A percentile compares a stretch with the other conserved stretches of the same genome.
Conservation (phyloP, 2,113 vertebrate genomes). For the Panurus biarmicus region DNA sequence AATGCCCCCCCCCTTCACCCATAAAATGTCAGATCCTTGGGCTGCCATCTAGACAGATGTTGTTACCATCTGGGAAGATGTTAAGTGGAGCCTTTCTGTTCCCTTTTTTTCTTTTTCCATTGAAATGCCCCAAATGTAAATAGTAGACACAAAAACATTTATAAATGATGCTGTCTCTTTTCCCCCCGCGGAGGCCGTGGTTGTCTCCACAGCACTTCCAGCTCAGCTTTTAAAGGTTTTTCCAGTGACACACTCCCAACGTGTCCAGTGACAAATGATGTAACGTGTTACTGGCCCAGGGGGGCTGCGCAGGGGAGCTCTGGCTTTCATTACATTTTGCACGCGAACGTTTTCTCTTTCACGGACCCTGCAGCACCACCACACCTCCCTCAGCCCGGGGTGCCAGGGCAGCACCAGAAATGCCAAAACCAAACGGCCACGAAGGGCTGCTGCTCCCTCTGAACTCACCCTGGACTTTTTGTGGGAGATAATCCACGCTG, state of each 20-base stretch:
- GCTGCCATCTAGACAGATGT: slow-evolving; percentile 42
- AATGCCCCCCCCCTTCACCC: neutral
- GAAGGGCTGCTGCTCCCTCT: neutral
- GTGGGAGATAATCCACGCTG: neutral
- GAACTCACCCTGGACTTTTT: neutral
- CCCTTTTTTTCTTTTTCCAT: neutral
- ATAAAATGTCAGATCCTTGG: neutral
- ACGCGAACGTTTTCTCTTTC: neutral
- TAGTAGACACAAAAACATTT: slow-evolving; percentile 68
- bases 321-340: neutral
- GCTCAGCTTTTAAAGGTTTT: slow-evolving; percentile 43
- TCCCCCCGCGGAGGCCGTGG: slow-evolving; percentile 20
- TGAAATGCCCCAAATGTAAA: slow-evolving; percentile 65
- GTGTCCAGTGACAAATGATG: slow-evolving; percentile 62
- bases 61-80: slow-evolving; percentile 65
- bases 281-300: slow-evolving; percentile 41
- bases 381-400: neutral
- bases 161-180: slow-evolving; percentile 37
- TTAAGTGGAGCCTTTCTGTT: slow-evolving; percentile 47
- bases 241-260: slow-evolving; percentile 46
- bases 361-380: neutral
- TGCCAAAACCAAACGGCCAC: neutral
- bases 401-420: neutral
- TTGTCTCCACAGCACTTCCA: slow-evolving; percentile 46
- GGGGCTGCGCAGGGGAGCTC: slow-evolving; percentile 21